A percentile compares a stretch with the other conserved stretches of the same genome.
Conservation (phyloP, 2,888 invertebrate species). For the Synergus itoensis region DNA sequence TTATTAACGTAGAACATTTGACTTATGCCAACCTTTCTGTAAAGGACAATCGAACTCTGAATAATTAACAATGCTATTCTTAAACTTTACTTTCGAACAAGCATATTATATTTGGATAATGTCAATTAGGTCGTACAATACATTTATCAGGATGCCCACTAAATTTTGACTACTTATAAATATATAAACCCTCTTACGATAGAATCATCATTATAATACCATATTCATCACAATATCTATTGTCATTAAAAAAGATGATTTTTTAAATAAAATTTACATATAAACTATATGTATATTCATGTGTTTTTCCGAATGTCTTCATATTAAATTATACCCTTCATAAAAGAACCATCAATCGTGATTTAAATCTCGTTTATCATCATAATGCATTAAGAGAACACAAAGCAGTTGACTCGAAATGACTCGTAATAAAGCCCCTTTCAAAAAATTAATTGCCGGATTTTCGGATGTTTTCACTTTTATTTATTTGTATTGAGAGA, state of each 20-base stretch:
- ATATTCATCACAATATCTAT: too few species aligned
- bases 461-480: neutral
- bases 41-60: neutral
- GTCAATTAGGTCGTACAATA: too few species aligned
- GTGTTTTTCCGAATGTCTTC: conserved; percentile 32
- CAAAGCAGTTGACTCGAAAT: conserved; percentile 36
- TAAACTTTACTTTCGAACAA: neutral
- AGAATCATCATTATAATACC: too few species aligned
- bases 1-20: conserved; percentile 19
- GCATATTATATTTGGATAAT: too few species aligned
- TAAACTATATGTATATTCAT: neutral
- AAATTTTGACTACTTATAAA: too few species aligned
- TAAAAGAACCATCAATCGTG: conserved; percentile 39
- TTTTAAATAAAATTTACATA: neutral
- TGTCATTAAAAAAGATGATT: too few species aligned
- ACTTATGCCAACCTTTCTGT: conserved; percentile 7
- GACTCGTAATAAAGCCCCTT: conserved; percentile 2
- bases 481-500: neutral
- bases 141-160: too few species aligned
- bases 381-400: conserved; percentile 31
- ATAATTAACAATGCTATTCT: neutral
- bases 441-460: neutral
- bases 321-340: conserved; percentile 30
- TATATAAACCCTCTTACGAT: too few species aligned
- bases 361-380: conserved; percentile 40